Evolutionary conservation across 2,113 vertebrate species (phyloP).

Genomic region (Fregata magnificens): DNA sequence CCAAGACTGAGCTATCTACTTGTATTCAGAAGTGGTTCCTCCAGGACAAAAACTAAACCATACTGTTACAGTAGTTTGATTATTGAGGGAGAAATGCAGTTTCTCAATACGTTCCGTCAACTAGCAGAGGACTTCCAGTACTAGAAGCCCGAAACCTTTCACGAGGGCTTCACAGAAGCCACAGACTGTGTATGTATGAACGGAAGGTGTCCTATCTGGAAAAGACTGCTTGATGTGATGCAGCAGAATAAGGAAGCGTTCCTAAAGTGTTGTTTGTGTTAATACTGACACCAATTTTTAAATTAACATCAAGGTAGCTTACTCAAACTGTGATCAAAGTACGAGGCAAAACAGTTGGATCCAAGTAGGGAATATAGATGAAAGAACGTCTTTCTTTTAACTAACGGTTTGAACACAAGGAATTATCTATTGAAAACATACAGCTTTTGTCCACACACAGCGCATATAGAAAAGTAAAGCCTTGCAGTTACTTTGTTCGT

Average conservation of each 20-base stretch:
- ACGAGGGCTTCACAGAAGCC: neutral
- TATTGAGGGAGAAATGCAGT: neutral
- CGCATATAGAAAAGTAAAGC: neutral
- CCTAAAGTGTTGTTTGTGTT: neutral
- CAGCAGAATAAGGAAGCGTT: rapidly evolving
- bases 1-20: neutral
- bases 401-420: neutral
- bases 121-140: neutral
- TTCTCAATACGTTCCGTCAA: neutral
- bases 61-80: neutral
- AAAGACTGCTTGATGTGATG: neutral
- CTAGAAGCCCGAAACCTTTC: neutral
- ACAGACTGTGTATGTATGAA: rapidly evolving
- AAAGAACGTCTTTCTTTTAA: neutral
- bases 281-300: neutral
- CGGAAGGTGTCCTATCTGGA: neutral
- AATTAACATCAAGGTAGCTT: neutral
- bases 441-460: neutral
- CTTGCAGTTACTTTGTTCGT: neutral
- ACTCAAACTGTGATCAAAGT: neutral
- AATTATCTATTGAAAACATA: neutral
- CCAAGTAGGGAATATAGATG: neutral
- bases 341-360: neutral
- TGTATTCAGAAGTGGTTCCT: neutral
- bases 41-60: neutral